Percentiles rank a stretch among this genome's conserved stretches.
Conservation (phyloP, 2,797 vertebrate genomes). For the Eurystomus glaucurus region DNA sequence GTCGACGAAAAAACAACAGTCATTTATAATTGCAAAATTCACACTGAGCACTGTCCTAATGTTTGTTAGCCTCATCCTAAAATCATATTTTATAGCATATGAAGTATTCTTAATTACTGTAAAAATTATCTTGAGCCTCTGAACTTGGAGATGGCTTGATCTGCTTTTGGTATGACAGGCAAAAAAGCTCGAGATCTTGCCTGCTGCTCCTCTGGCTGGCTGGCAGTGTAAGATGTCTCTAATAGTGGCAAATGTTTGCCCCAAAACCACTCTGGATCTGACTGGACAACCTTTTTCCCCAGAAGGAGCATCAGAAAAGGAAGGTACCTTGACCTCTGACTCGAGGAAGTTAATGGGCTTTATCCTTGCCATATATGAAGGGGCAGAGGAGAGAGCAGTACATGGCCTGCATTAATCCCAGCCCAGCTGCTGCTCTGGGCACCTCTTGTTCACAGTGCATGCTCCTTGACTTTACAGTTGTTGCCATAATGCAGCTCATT, state of each 20-base stretch:
- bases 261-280: neutral
- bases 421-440: neutral
- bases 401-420: accelerated
- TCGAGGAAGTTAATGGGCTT: neutral
- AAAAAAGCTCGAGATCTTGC: neutral
- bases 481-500: neutral
- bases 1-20: neutral
- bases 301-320: neutral
- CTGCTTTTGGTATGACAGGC: neutral
- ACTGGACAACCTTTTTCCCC: neutral
- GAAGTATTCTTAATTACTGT: neutral
- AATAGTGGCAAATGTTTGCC: neutral
- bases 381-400: neutral
- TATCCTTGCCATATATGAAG: neutral
- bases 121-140: neutral
- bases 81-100: neutral
- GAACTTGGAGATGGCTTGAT: neutral
- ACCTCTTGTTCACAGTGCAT: accelerated
- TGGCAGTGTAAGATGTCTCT: neutral
- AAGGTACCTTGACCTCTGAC: neutral
- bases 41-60: neutral
- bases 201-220: neutral
- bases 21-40: neutral
- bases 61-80: neutral
- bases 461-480: neutral